Conservation (phyloP, 2,797 vertebrate genomes). For the Periophthalmus magnuspinnatus region DNA sequence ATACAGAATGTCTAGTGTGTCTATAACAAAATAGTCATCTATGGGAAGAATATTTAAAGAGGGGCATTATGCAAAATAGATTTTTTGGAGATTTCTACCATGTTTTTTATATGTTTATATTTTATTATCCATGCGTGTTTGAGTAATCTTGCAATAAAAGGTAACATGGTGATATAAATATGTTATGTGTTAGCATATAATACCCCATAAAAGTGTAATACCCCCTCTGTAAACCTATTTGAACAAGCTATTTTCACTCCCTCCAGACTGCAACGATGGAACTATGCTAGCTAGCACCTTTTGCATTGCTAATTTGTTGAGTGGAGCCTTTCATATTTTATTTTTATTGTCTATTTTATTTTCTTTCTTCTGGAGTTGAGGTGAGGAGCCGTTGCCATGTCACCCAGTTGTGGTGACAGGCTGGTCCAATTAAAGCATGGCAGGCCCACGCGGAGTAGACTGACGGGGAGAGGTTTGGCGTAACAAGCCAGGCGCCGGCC, state of each 20-base stretch:
- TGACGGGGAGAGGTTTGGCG: not conserved
- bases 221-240: not conserved
- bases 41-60: no score
- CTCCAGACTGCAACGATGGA: not conserved
- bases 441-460: not conserved
- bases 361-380: not conserved
- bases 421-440: slow-evolving; percentile 1
- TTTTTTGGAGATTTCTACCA: no score
- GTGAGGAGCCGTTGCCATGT: not conserved
- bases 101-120: no score
- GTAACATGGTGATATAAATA: no score
- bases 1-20: no score
- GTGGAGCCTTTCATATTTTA: not conserved
- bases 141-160: no score
- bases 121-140: no score
- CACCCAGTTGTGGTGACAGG: not conserved
- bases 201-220: no score
- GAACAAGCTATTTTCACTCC: not conserved
- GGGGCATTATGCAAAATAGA: no score
- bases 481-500: not conserved
- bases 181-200: no score
- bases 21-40: no score
- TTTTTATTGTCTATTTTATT: not conserved
- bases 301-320: slow-evolving; percentile 11
- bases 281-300: not conserved